Percentiles rank a stretch among this genome's conserved stretches.
Evolutionary conservation across 2,113 vertebrate genomes (phyloP).

Genomic region (Pterophyllum scalare): DNA sequence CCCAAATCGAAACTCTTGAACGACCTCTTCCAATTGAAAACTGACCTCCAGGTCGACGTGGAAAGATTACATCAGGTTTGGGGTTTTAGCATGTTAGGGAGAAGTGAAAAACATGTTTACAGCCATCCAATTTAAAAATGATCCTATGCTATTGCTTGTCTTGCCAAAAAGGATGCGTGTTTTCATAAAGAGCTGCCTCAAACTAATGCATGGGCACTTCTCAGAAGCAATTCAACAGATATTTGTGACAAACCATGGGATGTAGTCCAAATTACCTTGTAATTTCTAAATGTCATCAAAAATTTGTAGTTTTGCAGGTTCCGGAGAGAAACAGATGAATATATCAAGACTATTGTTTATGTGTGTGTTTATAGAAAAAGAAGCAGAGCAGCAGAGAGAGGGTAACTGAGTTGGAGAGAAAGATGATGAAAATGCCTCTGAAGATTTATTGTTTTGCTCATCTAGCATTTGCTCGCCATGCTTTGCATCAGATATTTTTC

Average conservation of each 20-base stretch:
- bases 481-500: slow-evolving; percentile 37
- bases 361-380: background rate
- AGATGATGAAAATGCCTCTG: slow-evolving; percentile 13
- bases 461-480: slow-evolving; percentile 50
- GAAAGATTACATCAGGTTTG: slow-evolving; percentile 75
- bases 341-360: background rate
- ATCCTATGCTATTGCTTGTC: slow-evolving; percentile 57
- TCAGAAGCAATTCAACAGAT: background rate
- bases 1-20: slow-evolving; percentile 78
- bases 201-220: background rate
- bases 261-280: background rate
- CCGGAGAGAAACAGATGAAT: background rate
- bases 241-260: background rate
- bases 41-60: slow-evolving; percentile 74
- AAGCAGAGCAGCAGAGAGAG: slow-evolving; percentile 8
- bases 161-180: slow-evolving; percentile 13
- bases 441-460: slow-evolving; percentile 37
- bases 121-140: slow-evolving; percentile 73
- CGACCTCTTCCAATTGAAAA: slow-evolving; percentile 80
- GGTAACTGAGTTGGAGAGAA: background rate
- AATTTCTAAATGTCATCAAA: background rate
- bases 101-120: slow-evolving; percentile 38
- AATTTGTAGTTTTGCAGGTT: background rate
- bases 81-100: slow-evolving; percentile 40
- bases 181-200: background rate